Base-by-base conservation (phyloP, 1,140 invertebrate species). In the Lucilia cuprina region DNA sequence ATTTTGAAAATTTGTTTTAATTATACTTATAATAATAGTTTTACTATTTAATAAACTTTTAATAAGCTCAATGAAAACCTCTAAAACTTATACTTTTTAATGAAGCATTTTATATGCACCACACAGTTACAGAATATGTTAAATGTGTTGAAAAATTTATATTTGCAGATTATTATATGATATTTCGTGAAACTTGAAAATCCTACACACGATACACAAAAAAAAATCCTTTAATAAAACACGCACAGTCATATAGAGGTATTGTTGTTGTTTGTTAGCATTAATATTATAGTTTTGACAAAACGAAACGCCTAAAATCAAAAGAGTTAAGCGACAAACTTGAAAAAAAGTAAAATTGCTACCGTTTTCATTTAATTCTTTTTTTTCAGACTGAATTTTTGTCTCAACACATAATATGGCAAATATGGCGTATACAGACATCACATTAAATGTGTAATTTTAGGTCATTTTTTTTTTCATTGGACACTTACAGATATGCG, bases 391-490 rank as follows among this genome's bases (percentile, higher is more conserved):
- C n/a, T 65, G 60, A n/a, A 65, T 65, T 65, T 65, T 21, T 70
- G 7, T 12, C 7, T 12, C n/a, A 70, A 70, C 2, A 19, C 17
- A 70, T 21, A 70, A 70, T 19, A 70, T 41, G 41, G 41, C 41
- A 41, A 41, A 41, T 41, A 10, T 10, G 7, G 41, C 41, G 25
- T 30, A 30, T 30, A 41, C 41, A 41, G 41, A 80, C 77, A 80
- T 80, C 77, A 80, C 77, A 80, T 80, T 80, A 80, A 80, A 80
- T 50, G 77, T 80, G 41, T 80, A 80, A 80, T 80, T 80, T 80
- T 80, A 50, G 77, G 77, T 80, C 77, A 80, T 49, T 49, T 80
- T 49, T 49, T 80, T 35, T 19, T 75, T 35, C n/a, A n/a, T 75
- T 77, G 13, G 41, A 47, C 41, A 78, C 34, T 78, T 47, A 78